These are phyloP conservation scores for Machaerirhynchus nigripectus DNA, from an alignment of 2,113 vertebrate genomes.

Conservation along the genomic window DNA sequence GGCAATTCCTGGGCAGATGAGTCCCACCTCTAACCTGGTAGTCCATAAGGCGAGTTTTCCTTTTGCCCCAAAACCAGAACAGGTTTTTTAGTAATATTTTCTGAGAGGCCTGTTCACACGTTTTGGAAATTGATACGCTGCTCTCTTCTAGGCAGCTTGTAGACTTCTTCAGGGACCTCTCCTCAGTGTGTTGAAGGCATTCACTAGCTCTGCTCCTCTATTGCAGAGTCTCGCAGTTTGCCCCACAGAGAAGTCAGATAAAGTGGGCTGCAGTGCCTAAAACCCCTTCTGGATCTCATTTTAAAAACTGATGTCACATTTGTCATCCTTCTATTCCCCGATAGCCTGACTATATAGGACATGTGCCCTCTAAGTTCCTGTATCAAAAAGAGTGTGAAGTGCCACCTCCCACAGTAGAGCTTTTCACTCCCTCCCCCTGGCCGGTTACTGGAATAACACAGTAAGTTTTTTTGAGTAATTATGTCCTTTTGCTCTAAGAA, in stretches of 20 bases:
- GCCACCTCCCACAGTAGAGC: background rate
- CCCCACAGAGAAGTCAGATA: conserved; percentile 9
- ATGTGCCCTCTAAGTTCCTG: conserved; percentile 1
- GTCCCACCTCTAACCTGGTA: background rate
- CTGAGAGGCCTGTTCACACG: background rate
- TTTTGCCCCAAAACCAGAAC: background rate
- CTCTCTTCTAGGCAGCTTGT: background rate
- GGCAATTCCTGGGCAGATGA: background rate
- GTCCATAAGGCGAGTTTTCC: background rate
- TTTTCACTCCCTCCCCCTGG: conserved; percentile 19
- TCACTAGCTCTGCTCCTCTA: background rate
- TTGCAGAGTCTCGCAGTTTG: background rate
- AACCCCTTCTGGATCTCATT: conserved; percentile 2
- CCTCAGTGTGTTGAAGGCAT: background rate
- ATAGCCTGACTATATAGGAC: background rate
- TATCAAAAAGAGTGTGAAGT: background rate
- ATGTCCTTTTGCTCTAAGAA: conserved; percentile 19
- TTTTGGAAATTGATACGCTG: background rate
- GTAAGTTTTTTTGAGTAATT: background rate
- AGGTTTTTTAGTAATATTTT: background rate
- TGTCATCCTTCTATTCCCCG: background rate
- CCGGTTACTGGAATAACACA: background rate
- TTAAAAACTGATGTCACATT: conserved; percentile 16
- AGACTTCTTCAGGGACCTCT: background rate
- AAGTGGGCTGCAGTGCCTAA: conserved; percentile 3